Percentiles rank a stretch among this genome's conserved stretches.
These are phyloP conservation scores for Machimus atricapillus DNA, from an alignment of 2,888 invertebrate genomes.

Conservation along the genomic window DNA sequence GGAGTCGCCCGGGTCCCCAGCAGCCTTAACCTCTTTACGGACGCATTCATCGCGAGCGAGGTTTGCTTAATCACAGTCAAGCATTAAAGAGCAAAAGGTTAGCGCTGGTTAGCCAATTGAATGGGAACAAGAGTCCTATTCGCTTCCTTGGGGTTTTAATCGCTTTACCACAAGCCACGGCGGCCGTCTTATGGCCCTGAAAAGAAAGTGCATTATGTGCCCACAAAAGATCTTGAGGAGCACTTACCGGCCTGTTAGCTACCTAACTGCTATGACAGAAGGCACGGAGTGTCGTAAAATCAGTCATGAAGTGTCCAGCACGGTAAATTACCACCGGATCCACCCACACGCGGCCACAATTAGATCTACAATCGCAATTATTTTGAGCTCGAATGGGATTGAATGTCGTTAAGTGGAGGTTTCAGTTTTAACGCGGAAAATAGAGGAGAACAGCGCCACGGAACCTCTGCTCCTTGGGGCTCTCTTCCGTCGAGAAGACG, in stretches of 20 bases:
- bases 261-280: conserved; percentile 43
- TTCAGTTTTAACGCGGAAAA: conserved; percentile 6
- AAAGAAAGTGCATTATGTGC: conserved; percentile 34
- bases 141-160: conserved; percentile 25
- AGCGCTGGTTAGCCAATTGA: conserved; percentile 30
- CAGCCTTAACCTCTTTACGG: background rate
- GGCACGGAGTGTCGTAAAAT: conserved; percentile 46
- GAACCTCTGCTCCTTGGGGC: background rate
- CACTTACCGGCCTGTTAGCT: background rate
- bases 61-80: conserved; percentile 22
- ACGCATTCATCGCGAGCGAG: conserved; percentile 11
- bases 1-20: background rate
- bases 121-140: conserved; percentile 19
- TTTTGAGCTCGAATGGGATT: conserved; percentile 1
- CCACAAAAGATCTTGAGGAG: conserved; percentile 15
- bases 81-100: conserved; percentile 36
- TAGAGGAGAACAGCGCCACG: background rate
- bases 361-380: conserved; percentile 45
- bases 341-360: conserved; percentile 46
- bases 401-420: background rate
- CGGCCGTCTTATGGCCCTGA: background rate
- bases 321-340: conserved; percentile 40
- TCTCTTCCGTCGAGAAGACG: background rate
- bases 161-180: background rate
- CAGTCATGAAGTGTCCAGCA: conserved; percentile 45